phyloP scores from a whole-genome alignment of 2,113 vertebrate species.

The Periophthalmus modestus region DNA sequence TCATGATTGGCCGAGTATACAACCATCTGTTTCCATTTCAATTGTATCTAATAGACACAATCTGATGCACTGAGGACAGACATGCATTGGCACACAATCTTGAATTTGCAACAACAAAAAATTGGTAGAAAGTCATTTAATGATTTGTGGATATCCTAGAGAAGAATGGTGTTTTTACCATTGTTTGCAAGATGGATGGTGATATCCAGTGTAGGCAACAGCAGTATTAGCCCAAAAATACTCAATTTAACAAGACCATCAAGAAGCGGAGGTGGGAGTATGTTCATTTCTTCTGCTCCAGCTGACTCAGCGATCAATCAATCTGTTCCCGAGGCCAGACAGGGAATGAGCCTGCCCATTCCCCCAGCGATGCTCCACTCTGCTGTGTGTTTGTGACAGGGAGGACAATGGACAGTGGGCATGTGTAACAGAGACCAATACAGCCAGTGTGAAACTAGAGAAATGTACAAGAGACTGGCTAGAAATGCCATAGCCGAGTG shows the following conservation, averaged over 20 bases:
- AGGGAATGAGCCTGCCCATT: constrained; percentile 59
- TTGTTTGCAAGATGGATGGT: constrained; percentile 10
- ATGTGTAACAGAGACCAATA: constrained; percentile 16
- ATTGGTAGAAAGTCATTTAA: background rate
- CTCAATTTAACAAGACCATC: constrained; percentile 56
- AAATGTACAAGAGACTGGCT: constrained; percentile 9
- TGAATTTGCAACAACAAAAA: no score
- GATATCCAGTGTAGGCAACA: constrained; percentile 36
- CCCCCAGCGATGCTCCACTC: constrained; percentile 30
- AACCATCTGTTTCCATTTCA: no score
- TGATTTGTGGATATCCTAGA: background rate
- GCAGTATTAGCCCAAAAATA: constrained; percentile 49
- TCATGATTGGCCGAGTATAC: no score
- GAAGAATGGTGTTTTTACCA: background rate
- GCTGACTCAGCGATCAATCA: constrained; percentile 63
- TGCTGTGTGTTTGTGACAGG: constrained; percentile 16
- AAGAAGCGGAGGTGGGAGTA: constrained; percentile 27
- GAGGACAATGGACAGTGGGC: constrained; percentile 10
- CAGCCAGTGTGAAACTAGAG: constrained; percentile 32
- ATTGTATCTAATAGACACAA: no score
- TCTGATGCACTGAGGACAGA: no score
- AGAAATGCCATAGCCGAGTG: constrained; percentile 15
- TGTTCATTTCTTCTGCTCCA: constrained; percentile 49
- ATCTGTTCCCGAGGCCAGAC: constrained; percentile 57
- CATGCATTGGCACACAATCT: no score